phyloP scores from a whole-genome alignment of 1,140 invertebrate species.

The Panulirus ornatus region DNA sequence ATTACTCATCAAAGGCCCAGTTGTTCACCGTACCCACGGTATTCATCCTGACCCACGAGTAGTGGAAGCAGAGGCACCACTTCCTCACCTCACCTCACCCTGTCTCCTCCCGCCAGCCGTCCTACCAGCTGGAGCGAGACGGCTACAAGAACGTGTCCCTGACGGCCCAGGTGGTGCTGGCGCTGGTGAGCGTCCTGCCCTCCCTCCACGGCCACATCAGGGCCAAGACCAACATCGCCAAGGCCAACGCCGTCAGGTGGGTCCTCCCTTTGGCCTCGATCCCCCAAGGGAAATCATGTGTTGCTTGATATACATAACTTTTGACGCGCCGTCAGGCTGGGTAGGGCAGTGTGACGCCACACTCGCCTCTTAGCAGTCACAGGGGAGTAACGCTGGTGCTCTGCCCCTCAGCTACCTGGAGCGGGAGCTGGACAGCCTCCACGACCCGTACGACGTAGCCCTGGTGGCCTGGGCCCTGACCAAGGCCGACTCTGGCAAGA shows the following conservation, averaged over 20 bases:
- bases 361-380: too few relatives aligned
- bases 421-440: slow-evolving; percentile 76
- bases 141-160: slow-evolving; percentile 78
- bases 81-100: too few relatives aligned
- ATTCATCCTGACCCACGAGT: too few relatives aligned
- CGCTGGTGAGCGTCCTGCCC: slow-evolving; percentile 77
- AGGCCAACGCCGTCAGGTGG: slow-evolving; percentile 52
- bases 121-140: slow-evolving; percentile 37
- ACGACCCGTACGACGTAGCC: slow-evolving; percentile 80
- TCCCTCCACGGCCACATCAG: slow-evolving; percentile 77
- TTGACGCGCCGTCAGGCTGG: too few relatives aligned
- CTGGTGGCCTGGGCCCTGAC: slow-evolving; percentile 80
- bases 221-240: slow-evolving; percentile 53
- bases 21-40: too few relatives aligned
- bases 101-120: slow-evolving; percentile 15
- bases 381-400: too few relatives aligned
- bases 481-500: slow-evolving; percentile 78
- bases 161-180: slow-evolving; percentile 80
- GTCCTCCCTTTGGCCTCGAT: too few relatives aligned
- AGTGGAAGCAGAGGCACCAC: too few relatives aligned
- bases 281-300: too few relatives aligned
- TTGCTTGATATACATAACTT: too few relatives aligned
- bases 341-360: too few relatives aligned
- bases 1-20: too few relatives aligned
- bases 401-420: slow-evolving; percentile 80